A percentile compares a stretch with the other conserved stretches of the same genome.
phyloP scores from a whole-genome alignment of 2,888 invertebrate species.

The Parnassius mnemosyne region DNA sequence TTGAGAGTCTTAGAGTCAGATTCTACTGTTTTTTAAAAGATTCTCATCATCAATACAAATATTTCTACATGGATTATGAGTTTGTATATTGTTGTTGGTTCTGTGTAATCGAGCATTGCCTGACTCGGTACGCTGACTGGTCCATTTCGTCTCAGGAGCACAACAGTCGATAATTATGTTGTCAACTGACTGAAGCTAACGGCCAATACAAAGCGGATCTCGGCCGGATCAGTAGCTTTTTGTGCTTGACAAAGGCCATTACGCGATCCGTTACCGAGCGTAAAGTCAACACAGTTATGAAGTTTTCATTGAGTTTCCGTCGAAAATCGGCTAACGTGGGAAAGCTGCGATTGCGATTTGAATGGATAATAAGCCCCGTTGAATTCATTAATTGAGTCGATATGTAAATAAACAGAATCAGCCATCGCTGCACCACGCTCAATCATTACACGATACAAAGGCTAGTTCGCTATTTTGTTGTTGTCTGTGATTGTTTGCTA shows the following conservation, averaged over 20 bases:
- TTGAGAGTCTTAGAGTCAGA: too few species aligned
- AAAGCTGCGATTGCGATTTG: constrained; percentile 69
- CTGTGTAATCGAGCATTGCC: constrained; percentile 31
- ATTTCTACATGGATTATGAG: too few species aligned
- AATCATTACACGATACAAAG: constrained; percentile 66
- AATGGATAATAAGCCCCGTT: constrained; percentile 70
- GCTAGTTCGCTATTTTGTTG: constrained; percentile 56
- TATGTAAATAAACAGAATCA: constrained; percentile 69
- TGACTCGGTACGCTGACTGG: constrained; percentile 53
- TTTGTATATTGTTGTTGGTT: not conserved
- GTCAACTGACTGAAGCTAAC: constrained; percentile 72
- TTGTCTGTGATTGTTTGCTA: constrained; percentile 56
- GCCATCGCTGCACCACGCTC: constrained; percentile 40
- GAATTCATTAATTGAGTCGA: constrained; percentile 73
- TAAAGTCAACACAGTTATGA: constrained; percentile 75
- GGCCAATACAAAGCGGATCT: constrained; percentile 69
- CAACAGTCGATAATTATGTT: constrained; percentile 70
- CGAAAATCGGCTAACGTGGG: constrained; percentile 70
- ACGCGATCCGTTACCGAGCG: constrained; percentile 68
- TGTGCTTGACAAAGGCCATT: constrained; percentile 74
- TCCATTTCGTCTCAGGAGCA: constrained; percentile 52
- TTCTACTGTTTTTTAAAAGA: too few species aligned
- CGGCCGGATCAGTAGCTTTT: constrained; percentile 74
- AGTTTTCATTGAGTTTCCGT: constrained; percentile 70
- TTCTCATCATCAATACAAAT: too few species aligned